Percentiles rank a stretch among this genome's conserved stretches.
Conservation (phyloP, 2,888 invertebrate species). For the Lithodes maja region DNA sequence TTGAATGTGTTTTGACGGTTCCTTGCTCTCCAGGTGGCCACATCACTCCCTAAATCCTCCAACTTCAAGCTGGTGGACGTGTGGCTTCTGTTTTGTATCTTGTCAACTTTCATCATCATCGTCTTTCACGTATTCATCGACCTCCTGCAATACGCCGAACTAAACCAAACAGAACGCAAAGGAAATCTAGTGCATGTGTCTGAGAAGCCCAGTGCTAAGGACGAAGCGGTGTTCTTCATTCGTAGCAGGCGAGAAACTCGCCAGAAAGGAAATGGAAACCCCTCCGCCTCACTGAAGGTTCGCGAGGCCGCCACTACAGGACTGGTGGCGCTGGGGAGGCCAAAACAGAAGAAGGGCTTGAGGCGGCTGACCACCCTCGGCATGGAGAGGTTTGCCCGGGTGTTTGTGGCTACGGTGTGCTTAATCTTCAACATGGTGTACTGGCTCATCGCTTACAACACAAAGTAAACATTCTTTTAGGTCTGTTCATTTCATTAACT, state of each 20-base stretch:
- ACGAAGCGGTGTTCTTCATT: neutral
- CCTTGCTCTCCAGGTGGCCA: slow-evolving; percentile 10
- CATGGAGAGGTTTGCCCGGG: slow-evolving; percentile 29
- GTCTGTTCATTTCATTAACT: too few relatives aligned
- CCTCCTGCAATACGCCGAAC: slow-evolving; percentile 24
- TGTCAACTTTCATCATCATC: slow-evolving; percentile 33
- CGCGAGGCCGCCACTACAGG: neutral
- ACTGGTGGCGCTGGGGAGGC: neutral
- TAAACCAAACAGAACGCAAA: neutral
- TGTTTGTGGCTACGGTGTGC: slow-evolving; percentile 28
- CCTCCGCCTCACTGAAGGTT: neutral
- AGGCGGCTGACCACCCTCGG: slow-evolving; percentile 10
- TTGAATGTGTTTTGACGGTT: neutral
- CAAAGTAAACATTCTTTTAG: neutral
- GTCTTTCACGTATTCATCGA: slow-evolving; percentile 37
- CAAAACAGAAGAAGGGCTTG: neutral
- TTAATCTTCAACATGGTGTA: slow-evolving; percentile 24
- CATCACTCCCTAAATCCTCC: slow-evolving; percentile 35
- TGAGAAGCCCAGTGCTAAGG: neutral
- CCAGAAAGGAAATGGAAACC: neutral
- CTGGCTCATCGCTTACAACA: slow-evolving; percentile 26
- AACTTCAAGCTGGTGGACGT: slow-evolving; percentile 45
- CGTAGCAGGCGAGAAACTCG: neutral
- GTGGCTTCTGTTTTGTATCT: slow-evolving; percentile 32
- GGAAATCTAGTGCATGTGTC: neutral